Evolutionary conservation across 2,113 vertebrate species (phyloP).

Genomic region (Lucifuga dentata): DNA sequence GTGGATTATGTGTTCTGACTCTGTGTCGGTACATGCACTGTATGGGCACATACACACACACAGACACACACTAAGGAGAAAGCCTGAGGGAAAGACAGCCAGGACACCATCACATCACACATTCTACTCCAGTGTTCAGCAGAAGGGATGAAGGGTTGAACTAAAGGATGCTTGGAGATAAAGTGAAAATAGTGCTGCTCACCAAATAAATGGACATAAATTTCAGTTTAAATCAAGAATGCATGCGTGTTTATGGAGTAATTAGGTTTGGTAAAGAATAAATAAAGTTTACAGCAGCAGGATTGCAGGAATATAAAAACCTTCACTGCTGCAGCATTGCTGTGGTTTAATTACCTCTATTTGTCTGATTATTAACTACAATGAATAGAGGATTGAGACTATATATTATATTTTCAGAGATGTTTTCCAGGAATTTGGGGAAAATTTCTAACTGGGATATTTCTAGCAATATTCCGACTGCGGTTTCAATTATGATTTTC

Average conservation of each 20-base stretch:
- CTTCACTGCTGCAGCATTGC: background rate
- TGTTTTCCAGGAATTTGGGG: background rate
- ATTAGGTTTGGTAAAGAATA: background rate
- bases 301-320: background rate
- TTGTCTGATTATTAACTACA: conserved; percentile 8
- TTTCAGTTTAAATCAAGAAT: conserved; percentile 2
- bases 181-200: conserved; percentile 30
- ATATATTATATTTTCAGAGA: background rate
- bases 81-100: conserved; percentile 39
- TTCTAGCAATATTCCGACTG: too few species aligned
- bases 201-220: conserved; percentile 1
- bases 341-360: background rate
- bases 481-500: too few species aligned
- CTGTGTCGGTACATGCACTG: too few species aligned
- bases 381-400: too few species aligned
- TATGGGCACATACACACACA: background rate
- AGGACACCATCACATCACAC: conserved; percentile 37
- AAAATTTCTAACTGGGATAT: too few species aligned
- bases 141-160: too few species aligned
- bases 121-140: conserved; percentile 43
- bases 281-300: background rate
- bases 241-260: background rate
- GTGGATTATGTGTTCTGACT: conserved; percentile 16
- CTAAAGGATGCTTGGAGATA: too few species aligned
- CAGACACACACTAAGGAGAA: conserved; percentile 11